phyloP scores from a whole-genome alignment of 1,140 invertebrate genomes.

The Lasioglossum baleicum region DNA sequence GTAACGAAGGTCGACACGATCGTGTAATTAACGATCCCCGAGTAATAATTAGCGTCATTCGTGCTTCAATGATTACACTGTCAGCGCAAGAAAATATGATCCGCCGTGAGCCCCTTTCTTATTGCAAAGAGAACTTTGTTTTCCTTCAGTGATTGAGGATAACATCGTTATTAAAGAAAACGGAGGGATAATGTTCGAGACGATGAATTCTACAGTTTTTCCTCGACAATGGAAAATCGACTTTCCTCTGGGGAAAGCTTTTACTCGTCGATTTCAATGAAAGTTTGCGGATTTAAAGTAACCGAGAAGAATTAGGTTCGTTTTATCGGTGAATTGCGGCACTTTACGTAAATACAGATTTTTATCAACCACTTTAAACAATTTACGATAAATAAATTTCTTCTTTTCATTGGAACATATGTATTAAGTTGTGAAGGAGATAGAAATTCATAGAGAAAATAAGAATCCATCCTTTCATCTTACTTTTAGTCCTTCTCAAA shows the following conservation, averaged over 20 bases:
- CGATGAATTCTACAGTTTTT: neutral
- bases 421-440: no score
- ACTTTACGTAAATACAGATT: no score
- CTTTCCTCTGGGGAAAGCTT: neutral
- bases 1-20: neutral
- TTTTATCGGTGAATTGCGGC: no score
- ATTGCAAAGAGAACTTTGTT: neutral
- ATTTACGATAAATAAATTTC: no score
- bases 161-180: neutral
- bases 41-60: neutral
- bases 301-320: no score
- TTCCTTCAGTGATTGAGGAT: neutral
- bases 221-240: constrained; percentile 23
- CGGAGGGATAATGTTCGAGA: neutral
- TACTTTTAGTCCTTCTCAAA: no score
- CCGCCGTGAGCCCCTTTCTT: neutral
- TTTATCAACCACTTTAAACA: no score
- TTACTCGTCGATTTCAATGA: no score
- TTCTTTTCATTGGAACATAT: no score
- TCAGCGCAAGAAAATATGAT: neutral
- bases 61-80: neutral
- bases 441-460: no score
- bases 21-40: constrained; percentile 12
- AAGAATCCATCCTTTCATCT: no score
- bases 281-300: no score